A percentile compares a stretch with the other conserved stretches of the same genome.
Evolutionary conservation across 2,797 vertebrate species (phyloP).

Genomic region (Urophycis tenuis): DNA sequence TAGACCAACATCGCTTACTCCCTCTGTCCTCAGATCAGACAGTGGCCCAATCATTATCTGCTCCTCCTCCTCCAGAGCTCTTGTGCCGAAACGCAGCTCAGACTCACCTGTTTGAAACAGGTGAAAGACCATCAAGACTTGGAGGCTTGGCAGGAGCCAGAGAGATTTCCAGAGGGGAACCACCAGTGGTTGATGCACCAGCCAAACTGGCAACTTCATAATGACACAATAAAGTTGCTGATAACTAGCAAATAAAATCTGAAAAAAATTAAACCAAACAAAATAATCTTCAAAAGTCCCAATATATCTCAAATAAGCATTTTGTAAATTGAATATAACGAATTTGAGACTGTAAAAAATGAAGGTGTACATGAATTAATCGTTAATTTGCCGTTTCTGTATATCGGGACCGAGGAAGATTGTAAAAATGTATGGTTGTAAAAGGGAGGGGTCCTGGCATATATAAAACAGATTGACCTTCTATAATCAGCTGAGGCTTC

Average conservation of each 20-base stretch:
- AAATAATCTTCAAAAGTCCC: neutral
- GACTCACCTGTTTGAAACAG: neutral
- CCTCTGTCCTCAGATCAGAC: neutral
- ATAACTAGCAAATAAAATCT: neutral
- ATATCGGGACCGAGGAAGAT: neutral
- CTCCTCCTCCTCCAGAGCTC: neutral
- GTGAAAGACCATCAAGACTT: slow-evolving; percentile 17
- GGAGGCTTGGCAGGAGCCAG: slow-evolving; percentile 15
- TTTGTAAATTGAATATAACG: neutral
- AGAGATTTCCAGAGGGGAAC: slow-evolving; percentile 16
- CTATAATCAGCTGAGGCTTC: slow-evolving; percentile 30
- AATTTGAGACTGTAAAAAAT: neutral
- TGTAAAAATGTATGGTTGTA: neutral
- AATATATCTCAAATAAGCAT: neutral
- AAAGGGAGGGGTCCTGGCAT: neutral
- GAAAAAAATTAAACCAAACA: neutral
- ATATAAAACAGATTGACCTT: slow-evolving; percentile 25
- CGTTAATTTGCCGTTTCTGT: neutral
- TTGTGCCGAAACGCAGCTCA: neutral
- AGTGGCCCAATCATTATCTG: neutral
- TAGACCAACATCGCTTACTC: slow-evolving; percentile 2
- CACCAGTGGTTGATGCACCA: slow-evolving; percentile 9
- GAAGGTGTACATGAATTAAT: neutral
- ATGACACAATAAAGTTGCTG: neutral
- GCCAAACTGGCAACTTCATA: slow-evolving; percentile 30